A percentile compares a stretch with the other conserved stretches of the same genome.
These are phyloP conservation scores for Lepilemur ruficaudatus DNA, from an alignment of 2,797 vertebrate genomes.

Conservation along the genomic window DNA sequence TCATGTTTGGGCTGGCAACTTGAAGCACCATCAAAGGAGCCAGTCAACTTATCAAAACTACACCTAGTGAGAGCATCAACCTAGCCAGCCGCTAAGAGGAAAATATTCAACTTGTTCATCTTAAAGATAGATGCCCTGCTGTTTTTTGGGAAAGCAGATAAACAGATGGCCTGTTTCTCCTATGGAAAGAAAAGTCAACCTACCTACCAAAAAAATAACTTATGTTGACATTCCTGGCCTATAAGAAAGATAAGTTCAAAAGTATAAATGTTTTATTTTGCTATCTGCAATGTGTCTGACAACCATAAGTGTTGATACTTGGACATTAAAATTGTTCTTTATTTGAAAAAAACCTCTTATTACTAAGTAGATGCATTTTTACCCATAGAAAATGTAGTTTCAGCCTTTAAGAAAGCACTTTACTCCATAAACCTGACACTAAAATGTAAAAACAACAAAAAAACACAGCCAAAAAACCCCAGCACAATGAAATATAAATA, in stretches of 20 bases:
- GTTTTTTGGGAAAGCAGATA: not conserved
- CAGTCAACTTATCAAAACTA: not conserved
- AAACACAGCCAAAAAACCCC: not conserved
- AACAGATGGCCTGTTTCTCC: conserved; percentile 1
- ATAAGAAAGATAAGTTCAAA: not conserved
- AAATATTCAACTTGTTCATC: not conserved
- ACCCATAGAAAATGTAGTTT: not conserved
- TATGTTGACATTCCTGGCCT: fast-evolving
- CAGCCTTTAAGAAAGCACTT: conserved; percentile 17
- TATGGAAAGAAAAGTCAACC: not conserved
- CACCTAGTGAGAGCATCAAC: not conserved
- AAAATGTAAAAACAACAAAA: not conserved
- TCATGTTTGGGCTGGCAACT: not conserved
- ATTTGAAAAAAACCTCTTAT: not conserved
- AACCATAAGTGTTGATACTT: not conserved
- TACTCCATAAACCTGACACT: conserved; percentile 28
- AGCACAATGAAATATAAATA: conserved; percentile 39
- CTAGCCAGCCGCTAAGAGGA: not conserved
- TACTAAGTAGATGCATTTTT: not conserved
- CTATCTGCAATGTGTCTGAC: not conserved
- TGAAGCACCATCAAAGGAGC: not conserved
- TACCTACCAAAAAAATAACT: not conserved
- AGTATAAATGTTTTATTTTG: not conserved
- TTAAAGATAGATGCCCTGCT: not conserved
- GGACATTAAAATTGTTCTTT: not conserved